A percentile compares a stretch with the other conserved stretches of the same genome.
Conservation (phyloP, 2,888 invertebrate species). For the Drosophila lutescens region DNA sequence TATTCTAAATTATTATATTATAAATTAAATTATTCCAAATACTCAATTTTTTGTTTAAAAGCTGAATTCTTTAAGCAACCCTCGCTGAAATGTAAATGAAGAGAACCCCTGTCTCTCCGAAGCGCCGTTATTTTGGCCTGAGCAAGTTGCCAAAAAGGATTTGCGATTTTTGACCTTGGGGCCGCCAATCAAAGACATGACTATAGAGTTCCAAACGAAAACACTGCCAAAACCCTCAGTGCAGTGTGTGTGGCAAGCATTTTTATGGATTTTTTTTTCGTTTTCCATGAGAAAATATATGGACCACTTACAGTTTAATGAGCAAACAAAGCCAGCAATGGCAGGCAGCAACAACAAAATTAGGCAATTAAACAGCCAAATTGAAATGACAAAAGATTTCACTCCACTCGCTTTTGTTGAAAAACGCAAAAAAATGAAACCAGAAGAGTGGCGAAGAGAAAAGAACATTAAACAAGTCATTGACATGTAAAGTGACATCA, state of each 20-base stretch:
- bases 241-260: neutral
- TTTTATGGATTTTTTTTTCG: constrained; percentile 24
- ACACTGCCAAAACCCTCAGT: neutral
- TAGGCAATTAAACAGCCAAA: constrained; percentile 64
- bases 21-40: no score
- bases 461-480: constrained; percentile 62
- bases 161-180: constrained; percentile 47
- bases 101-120: constrained; percentile 1
- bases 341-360: constrained; percentile 43
- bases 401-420: constrained; percentile 48
- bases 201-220: neutral
- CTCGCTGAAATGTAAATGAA: constrained; percentile 23
- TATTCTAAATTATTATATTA: neutral
- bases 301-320: constrained; percentile 63
- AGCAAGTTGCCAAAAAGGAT: constrained; percentile 43
- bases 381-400: constrained; percentile 68
- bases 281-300: constrained; percentile 46
- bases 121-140: constrained; percentile 6
- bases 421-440: constrained; percentile 32
- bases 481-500: constrained; percentile 65
- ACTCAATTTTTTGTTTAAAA: no score
- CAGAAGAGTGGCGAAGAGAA: constrained; percentile 15
- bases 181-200: constrained; percentile 27
- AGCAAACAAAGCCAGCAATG: constrained; percentile 62
- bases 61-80: constrained; percentile 10